phyloP scores from a whole-genome alignment of 2,888 invertebrate genomes.

The Timema cristinae region DNA sequence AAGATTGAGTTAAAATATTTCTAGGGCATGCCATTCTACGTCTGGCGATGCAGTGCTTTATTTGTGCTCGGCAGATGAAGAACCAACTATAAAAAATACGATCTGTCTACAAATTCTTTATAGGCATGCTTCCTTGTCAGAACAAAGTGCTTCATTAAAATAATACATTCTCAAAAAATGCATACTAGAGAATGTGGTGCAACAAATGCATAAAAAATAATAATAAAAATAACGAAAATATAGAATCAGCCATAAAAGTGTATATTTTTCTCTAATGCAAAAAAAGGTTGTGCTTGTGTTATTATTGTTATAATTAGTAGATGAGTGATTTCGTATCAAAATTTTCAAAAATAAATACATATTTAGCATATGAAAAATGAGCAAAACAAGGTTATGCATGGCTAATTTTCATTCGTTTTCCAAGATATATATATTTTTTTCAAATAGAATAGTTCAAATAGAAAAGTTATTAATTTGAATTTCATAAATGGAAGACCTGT shows the following conservation, averaged over 20 bases:
- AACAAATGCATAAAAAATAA: constrained; percentile 8
- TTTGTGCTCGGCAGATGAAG: constrained; percentile 13
- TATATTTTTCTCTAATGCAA: no score
- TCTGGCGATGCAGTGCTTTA: constrained; percentile 14
- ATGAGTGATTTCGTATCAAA: no score
- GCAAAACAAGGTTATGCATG: no score
- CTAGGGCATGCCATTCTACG: constrained; percentile 1
- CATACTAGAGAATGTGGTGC: constrained; percentile 7
- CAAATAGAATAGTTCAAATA: no score
- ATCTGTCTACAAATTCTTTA: constrained; percentile 4
- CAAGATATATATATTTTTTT: no score
- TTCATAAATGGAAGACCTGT: constrained; percentile 54
- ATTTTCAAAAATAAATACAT: no score
- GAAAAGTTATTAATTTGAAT: not conserved
- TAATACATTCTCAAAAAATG: not conserved
- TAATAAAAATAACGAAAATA: not conserved
- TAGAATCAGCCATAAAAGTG: no score
- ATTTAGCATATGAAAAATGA: no score
- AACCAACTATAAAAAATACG: not conserved
- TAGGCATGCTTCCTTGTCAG: constrained; percentile 6
- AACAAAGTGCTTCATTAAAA: not conserved
- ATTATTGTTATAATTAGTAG: no score
- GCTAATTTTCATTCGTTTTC: no score
- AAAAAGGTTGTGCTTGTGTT: no score
- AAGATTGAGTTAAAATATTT: no score